Conservation (phyloP, 2,888 invertebrate genomes). For the Prosapia bicincta region DNA sequence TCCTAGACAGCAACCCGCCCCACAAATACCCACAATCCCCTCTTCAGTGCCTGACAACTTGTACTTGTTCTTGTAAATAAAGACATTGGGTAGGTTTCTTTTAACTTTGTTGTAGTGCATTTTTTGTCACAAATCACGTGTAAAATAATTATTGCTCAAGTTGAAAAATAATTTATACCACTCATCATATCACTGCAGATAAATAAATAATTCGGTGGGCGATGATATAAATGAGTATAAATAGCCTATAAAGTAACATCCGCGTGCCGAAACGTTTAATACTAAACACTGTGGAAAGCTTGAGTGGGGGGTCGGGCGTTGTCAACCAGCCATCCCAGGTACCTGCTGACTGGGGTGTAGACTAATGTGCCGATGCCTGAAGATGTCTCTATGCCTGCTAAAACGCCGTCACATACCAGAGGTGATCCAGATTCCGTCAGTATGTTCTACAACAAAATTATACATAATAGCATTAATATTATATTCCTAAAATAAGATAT, state of each 20-base stretch:
- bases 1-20: no score
- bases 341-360: conserved; percentile 68
- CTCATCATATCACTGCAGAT: neutral
- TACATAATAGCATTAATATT: no score
- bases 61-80: no score
- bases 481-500: no score
- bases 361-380: conserved; percentile 52
- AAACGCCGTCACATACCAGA: conserved; percentile 36
- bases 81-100: no score
- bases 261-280: no score
- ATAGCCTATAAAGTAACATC: no score
- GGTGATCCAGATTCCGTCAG: conserved; percentile 27
- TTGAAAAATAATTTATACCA: neutral
- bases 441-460: neutral
- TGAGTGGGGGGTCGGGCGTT: conserved; percentile 45
- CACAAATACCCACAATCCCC: no score
- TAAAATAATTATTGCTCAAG: no score
- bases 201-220: neutral
- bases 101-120: no score
- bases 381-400: conserved; percentile 39
- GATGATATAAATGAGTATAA: neutral
- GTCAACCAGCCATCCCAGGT: conserved; percentile 63
- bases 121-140: no score
- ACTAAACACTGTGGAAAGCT: conserved; percentile 14
- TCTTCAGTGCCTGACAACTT: no score